Evolutionary conservation across 1,140 invertebrate species (phyloP).

Genomic region (Megalonaias nervosa): DNA sequence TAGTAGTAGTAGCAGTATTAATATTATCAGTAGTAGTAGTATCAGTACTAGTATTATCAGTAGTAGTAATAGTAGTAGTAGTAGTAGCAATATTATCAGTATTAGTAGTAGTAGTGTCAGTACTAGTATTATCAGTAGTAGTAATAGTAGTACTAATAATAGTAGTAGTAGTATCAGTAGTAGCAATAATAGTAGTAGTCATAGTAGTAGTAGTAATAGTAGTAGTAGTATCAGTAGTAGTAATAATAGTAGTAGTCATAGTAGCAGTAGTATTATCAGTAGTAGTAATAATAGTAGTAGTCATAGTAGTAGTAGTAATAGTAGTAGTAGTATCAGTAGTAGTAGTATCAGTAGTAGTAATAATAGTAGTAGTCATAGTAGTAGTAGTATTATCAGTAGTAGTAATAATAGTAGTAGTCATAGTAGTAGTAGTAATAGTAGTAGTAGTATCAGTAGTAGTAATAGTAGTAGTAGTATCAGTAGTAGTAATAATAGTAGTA

Average conservation of each 20-base stretch:
- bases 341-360: background rate
- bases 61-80: too few relatives aligned
- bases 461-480: slow-evolving; percentile 1
- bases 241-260: background rate
- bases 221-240: background rate
- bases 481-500: slow-evolving; percentile 4
- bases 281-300: background rate
- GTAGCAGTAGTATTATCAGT: background rate
- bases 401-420: slow-evolving; percentile 3
- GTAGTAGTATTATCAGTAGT: background rate
- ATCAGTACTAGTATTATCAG: too few relatives aligned
- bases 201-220: too few relatives aligned
- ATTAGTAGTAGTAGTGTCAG: too few relatives aligned
- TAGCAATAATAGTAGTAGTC: too few relatives aligned
- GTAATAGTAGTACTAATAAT: background rate
- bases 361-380: background rate
- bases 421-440: slow-evolving; percentile 4
- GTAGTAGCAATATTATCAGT: too few relatives aligned
- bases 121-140: too few relatives aligned
- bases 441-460: background rate
- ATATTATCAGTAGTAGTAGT: too few relatives aligned
- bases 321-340: background rate
- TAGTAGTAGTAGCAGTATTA: too few relatives aligned
- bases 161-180: too few relatives aligned
- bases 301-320: background rate